A percentile compares a stretch with the other conserved stretches of the same genome.
Evolutionary conservation across 1,140 invertebrate species (phyloP).

Genomic region (Olivierus martensii): DNA sequence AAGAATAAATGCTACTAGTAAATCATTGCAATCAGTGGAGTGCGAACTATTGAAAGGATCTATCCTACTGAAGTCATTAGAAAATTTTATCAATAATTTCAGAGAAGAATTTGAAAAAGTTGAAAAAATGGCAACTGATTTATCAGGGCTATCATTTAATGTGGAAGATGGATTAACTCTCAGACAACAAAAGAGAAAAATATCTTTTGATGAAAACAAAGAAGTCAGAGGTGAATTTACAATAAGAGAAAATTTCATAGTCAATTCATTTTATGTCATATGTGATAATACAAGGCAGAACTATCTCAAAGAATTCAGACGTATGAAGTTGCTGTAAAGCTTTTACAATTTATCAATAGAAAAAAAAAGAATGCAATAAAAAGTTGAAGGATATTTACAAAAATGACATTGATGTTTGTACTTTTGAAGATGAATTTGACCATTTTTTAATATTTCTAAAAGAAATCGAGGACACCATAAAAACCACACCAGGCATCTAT

Average conservation of each 20-base stretch:
- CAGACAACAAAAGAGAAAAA: neutral
- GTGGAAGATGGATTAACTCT: neutral
- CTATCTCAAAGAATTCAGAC: neutral
- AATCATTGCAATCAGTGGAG: constrained; percentile 2
- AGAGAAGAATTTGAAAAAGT: neutral
- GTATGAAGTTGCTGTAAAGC: neutral
- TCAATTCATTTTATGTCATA: constrained; percentile 3
- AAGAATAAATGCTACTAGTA: neutral
- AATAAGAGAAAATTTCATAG: neutral
- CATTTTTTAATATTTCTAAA: neutral
- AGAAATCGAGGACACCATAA: neutral
- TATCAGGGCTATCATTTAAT: neutral
- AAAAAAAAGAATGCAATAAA: neutral
- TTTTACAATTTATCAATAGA: too few species aligned
- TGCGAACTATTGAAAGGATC: neutral
- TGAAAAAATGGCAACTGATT: neutral
- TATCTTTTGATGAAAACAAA: too few species aligned
- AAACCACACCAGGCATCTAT: neutral
- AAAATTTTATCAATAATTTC: constrained; percentile 1
- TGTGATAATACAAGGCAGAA: neutral
- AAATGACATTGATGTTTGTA: neutral
- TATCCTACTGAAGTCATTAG: neutral
- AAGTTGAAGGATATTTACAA: neutral
- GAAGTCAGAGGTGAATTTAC: neutral
- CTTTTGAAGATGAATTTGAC: neutral